Base-by-base conservation (phyloP, 2,113 vertebrate species). In the Artemisiospiza belli region DNA sequence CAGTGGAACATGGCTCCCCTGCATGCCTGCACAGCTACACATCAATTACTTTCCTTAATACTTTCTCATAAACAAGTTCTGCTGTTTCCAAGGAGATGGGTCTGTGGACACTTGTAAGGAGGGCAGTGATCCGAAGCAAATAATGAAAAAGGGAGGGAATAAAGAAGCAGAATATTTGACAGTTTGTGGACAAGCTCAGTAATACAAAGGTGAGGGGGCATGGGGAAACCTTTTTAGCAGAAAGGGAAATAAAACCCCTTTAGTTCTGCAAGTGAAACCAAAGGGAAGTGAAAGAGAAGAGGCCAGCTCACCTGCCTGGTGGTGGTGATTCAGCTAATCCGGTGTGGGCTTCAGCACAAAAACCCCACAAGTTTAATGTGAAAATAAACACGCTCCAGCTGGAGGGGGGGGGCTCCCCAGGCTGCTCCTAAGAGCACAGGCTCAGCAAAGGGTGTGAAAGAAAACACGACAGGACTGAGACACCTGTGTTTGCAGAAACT, bases 41-140 rank as follows among this genome's bases (percentile, higher is more conserved):
- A 75, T 52, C 75, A 39, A 59, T 74, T 63, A 73, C 67, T 55
- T 87, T 83, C 81, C 82, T 85, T 58, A 66, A 62, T 66, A 58
- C 87, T 76, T 58, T 66, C 89, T 76, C 51, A 73, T 47, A 96
- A 96, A 95, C 91, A 95, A 89, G 69, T 55, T 66, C 35, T 54
- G 67, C 64, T 1, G 87, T 97, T 91, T 82, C 96, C 93, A 90
- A 85, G 93, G 96, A 94, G 94, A 89, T 57, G 49, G 15, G 24
- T 58, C 28, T 75, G 58, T 23, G 44, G 74, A 81, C 74, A 61
- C 61, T 85, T 85, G 39, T 69, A 85, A 79, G 70, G 68, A 85
- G 43, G 75, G 75, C 7, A 4, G 67, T 74, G 70, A 91, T 58
- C 63, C 0, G 12, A 89, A 95, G 44, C 44, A 95, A 88, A 63